A percentile compares a stretch with the other conserved stretches of the same genome.
phyloP scores from a whole-genome alignment of 2,888 invertebrate species.

The Megastigmus dorsalis region DNA sequence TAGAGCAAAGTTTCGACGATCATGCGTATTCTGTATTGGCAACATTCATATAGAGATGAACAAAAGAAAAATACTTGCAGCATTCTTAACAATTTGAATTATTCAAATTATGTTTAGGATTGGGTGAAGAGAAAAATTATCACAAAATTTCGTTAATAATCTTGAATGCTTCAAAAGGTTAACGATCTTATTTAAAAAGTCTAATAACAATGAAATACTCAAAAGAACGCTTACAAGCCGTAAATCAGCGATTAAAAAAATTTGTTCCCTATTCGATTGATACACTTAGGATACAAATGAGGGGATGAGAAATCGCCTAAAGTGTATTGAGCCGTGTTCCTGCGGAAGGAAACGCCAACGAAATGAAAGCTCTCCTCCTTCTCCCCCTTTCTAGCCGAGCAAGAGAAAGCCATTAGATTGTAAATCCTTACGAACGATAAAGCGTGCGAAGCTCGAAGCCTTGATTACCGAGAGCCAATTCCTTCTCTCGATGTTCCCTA shows the following conservation, averaged over 20 bases:
- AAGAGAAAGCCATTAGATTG: conserved; percentile 32
- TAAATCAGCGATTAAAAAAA: background rate
- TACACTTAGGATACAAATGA: background rate
- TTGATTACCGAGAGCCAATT: background rate
- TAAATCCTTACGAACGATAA: conserved; percentile 23
- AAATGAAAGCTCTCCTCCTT: background rate
- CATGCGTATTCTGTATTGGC: no score
- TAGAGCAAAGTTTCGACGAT: no score
- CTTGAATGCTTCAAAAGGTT: background rate
- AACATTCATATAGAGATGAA: no score
- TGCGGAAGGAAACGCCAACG: background rate
- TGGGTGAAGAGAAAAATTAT: background rate
- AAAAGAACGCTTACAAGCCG: no score
- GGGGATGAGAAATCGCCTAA: conserved; percentile 1
- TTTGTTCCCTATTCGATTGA: background rate
- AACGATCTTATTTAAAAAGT: no score
- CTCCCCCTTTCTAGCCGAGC: no score
- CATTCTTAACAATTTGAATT: no score
- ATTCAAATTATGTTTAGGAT: no score
- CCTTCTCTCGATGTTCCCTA: background rate
- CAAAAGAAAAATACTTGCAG: no score
- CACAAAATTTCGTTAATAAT: background rate
- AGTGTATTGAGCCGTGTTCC: background rate
- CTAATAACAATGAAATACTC: no score
- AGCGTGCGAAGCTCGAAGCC: background rate